Conservation (phyloP, 53 echinoderm and acorn worm species). For the Henricia sp. region DNA sequence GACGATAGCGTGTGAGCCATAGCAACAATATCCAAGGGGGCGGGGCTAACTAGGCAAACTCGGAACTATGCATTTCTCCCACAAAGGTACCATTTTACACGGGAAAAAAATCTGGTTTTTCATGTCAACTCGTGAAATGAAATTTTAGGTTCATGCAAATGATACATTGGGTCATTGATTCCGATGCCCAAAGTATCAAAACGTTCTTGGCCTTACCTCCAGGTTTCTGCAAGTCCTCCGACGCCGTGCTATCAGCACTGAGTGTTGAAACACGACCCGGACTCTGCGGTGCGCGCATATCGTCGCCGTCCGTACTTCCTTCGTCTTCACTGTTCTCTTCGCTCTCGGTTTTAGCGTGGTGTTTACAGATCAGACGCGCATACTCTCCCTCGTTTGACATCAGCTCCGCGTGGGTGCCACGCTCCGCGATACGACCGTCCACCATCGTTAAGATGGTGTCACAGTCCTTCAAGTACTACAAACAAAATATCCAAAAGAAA, state of each 20-base stretch:
- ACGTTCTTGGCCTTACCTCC: conserved; percentile 2
- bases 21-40: no score
- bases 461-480: conserved; percentile 92
- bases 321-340: conserved; percentile 32
- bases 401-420: conserved; percentile 82
- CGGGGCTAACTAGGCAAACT: no score
- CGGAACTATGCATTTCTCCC: no score
- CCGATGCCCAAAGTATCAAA: no score
- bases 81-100: no score
- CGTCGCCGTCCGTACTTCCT: conserved; percentile 39
- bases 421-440: conserved; percentile 87
- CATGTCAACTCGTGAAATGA: no score
- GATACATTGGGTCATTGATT: no score
- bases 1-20: no score
- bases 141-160: no score
- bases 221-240: conserved; percentile 28
- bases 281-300: neutral
- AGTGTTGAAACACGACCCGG: conserved; percentile 34
- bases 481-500: neutral
- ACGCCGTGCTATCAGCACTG: conserved; percentile 48
- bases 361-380: conserved; percentile 82
- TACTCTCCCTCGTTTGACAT: conserved; percentile 77
- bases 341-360: conserved; percentile 83
- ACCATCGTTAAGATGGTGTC: conserved; percentile 82
- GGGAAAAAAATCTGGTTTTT: no score